Percentiles rank a stretch among this genome's conserved stretches.
Conservation (phyloP, 2,797 vertebrate genomes). For the Arctocebus calabarensis region DNA sequence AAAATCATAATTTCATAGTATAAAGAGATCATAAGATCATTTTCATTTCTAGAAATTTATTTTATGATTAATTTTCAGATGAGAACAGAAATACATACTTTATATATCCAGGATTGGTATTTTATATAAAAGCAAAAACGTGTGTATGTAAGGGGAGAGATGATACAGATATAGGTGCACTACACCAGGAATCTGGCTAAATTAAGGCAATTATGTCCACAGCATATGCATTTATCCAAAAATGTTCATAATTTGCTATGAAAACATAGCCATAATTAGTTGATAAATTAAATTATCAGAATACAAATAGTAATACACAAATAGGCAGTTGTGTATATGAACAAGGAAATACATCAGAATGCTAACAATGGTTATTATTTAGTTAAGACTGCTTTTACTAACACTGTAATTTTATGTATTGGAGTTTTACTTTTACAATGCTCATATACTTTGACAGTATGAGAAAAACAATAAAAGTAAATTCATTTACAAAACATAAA, state of each 20-base stretch:
- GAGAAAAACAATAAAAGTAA: slow-evolving; percentile 42
- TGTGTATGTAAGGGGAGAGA: not conserved
- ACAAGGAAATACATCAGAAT: slow-evolving; percentile 59
- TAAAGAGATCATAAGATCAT: not conserved
- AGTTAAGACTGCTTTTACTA: slow-evolving; percentile 23
- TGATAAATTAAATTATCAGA: slow-evolving; percentile 32
- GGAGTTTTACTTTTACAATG: slow-evolving; percentile 45
- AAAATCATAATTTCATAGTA: slow-evolving; percentile 20
- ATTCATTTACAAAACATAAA: slow-evolving; percentile 58
- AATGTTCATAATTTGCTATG: slow-evolving; percentile 36
- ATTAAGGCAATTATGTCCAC: slow-evolving; percentile 42
- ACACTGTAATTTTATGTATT: slow-evolving; percentile 31
- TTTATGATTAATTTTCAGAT: slow-evolving; percentile 23
- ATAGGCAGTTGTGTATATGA: not conserved
- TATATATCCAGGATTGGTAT: not conserved
- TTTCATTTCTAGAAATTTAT: slow-evolving; percentile 50
- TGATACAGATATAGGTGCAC: not conserved
- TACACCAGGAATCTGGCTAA: slow-evolving; percentile 30
- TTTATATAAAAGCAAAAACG: slow-evolving; percentile 3
- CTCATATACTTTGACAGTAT: slow-evolving; percentile 36
- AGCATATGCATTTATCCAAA: slow-evolving; percentile 42
- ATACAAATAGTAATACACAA: not conserved
- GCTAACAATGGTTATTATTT: slow-evolving; percentile 18
- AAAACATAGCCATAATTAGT: not conserved
- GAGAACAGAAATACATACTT: not conserved